phyloP scores from a whole-genome alignment of 1,140 invertebrate genomes.

The Drosophila watanabei region DNA sequence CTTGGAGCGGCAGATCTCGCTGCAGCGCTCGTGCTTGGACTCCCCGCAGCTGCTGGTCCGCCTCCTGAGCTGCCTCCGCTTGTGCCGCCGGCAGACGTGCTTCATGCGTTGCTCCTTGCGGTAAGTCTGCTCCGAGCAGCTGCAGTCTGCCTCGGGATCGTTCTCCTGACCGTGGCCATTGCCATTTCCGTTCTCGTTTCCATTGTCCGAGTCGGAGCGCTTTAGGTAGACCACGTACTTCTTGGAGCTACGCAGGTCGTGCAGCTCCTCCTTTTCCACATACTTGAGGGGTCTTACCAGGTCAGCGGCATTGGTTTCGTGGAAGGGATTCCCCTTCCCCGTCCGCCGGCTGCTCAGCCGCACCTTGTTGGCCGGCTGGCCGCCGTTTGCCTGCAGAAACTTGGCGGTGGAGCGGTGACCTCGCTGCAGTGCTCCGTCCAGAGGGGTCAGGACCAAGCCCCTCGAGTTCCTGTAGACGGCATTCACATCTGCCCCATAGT shows the following conservation, averaged over 20 bases:
- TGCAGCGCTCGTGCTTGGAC: constrained; percentile 65
- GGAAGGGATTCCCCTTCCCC: constrained; percentile 67
- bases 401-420: constrained; percentile 96
- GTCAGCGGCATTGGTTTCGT: constrained; percentile 65
- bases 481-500: constrained; percentile 93
- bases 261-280: constrained; percentile 80
- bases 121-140: constrained; percentile 77
- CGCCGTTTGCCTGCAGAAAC: constrained; percentile 96
- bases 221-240: constrained; percentile 82
- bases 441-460: constrained; percentile 93
- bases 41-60: constrained; percentile 83
- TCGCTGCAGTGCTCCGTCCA: constrained; percentile 95
- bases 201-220: constrained; percentile 70
- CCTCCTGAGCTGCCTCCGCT: constrained; percentile 58
- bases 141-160: constrained; percentile 52
- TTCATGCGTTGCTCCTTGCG: constrained; percentile 69
- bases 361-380: constrained; percentile 91
- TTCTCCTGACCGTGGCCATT: constrained; percentile 1
- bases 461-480: constrained; percentile 93
- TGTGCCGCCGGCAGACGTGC: constrained; percentile 64
- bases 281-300: constrained; percentile 78
- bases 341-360: constrained; percentile 69
- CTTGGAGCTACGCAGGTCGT: constrained; percentile 77
- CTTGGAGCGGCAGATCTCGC: constrained; percentile 82
- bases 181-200: constrained; percentile 5